Base-by-base conservation (phyloP, 2,888 invertebrate genomes). In the Polymixis flavicincta region DNA sequence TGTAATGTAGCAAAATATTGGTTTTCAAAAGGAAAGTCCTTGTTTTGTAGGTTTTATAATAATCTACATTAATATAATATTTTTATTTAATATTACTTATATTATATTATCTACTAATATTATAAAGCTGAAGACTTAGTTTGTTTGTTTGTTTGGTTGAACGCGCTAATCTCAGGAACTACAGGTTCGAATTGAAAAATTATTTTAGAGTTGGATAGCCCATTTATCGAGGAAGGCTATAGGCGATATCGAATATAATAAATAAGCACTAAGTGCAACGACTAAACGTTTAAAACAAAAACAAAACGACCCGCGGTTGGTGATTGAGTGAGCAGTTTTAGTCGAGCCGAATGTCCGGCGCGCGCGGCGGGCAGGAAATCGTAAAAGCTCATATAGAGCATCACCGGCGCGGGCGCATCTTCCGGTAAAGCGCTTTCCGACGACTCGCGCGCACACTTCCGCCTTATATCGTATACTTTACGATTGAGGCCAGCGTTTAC, bases 351-450 rank as follows among this genome's bases (percentile, higher is more conserved):
- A 87, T 90, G 90, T 89, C 91, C 91, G 90, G 89, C 88, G 72
- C 19, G 57, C 48, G 74, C 86, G 90, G 89, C 93, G 91, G 91
- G 91, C 95, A 94, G 96, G 96, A 96, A 96, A 94, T 95, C 94
- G 93, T 96, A 95, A 96, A 95, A 94, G 94, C 94, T 92, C 95
- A 95, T 94, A 93, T 94, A 93, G 94, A 95, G 92, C 93, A 90
- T 87, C 90, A 89, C 83, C 87, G 91, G 88, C 90, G 92, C 92
- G 89, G 85, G 92, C 92, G 91, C 94, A 93, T 95, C 96, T 95
- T 96, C 95, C 95, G 95, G 94, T 91, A 90, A 89, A 87, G 90
- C 90, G 93, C 89, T 94, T 94, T 94, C 94, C 94, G 94, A 92
- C 92, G 89, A 86, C 89, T 89, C 87, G 89, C 87, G 88, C 87